Evolutionary conservation across 2,797 vertebrate genomes (phyloP).

Genomic region (Cryptoblepharus egeriae): DNA sequence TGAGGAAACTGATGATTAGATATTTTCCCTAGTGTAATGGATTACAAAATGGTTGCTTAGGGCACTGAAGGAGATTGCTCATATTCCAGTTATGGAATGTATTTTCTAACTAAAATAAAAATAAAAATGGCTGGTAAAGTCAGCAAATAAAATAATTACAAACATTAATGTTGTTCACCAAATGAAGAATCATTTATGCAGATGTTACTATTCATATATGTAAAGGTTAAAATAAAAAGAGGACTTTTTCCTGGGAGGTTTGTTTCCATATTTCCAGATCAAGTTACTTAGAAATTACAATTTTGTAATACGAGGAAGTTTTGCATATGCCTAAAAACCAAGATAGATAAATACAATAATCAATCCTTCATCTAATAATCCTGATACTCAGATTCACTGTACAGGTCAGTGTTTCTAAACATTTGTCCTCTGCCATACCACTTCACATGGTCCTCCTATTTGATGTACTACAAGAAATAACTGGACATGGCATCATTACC

Average conservation of each 20-base stretch:
- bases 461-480: no score
- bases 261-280: constrained; percentile 5
- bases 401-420: neutral
- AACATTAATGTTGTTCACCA: constrained; percentile 19
- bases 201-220: neutral
- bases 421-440: no score
- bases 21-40: constrained; percentile 51
- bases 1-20: constrained; percentile 51
- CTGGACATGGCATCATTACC: no score
- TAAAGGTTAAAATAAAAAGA: constrained; percentile 21
- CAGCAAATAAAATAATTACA: constrained; percentile 9
- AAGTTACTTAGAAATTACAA: neutral
- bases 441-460: no score
- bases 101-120: neutral
- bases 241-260: neutral
- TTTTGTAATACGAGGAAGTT: constrained; percentile 20
- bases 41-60: constrained; percentile 56
- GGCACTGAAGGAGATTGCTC: constrained; percentile 45
- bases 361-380: constrained; percentile 5
- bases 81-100: constrained; percentile 29
- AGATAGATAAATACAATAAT: constrained; percentile 1
- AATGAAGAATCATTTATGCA: neutral
- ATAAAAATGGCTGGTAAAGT: constrained; percentile 10
- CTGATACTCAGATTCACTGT: neutral
- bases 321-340: neutral